These are phyloP conservation scores for Seladonia tumulorum DNA, from an alignment of 2,888 invertebrate genomes.

Conservation along the genomic window DNA sequence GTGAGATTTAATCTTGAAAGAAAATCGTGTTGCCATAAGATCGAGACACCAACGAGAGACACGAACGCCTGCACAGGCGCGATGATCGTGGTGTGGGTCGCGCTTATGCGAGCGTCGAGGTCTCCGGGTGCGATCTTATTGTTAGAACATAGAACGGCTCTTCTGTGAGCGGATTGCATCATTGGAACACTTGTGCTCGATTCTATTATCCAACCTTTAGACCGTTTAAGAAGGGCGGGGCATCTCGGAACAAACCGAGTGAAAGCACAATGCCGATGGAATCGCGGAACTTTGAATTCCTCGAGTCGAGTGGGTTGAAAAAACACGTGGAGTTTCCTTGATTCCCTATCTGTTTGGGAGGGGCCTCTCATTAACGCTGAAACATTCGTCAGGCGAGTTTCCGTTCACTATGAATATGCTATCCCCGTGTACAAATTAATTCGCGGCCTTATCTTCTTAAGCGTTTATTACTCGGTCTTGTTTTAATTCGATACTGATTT, in stretches of 20 bases:
- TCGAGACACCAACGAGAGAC: not conserved
- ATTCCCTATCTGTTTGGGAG: not conserved
- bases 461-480: too few species aligned
- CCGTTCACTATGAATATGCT: not conserved
- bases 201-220: constrained; percentile 52
- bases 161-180: constrained; percentile 24
- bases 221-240: constrained; percentile 44
- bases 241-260: constrained; percentile 30
- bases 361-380: not conserved
- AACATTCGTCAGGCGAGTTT: not conserved
- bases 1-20: too few species aligned
- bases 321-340: not conserved
- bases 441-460: too few species aligned
- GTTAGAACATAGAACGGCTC: not conserved
- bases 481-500: too few species aligned
- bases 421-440: not conserved
- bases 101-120: constrained; percentile 3
- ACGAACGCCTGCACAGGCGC: not conserved
- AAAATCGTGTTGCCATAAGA: not conserved
- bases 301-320: not conserved
- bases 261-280: constrained; percentile 51
- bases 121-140: constrained; percentile 9
- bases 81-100: not conserved
- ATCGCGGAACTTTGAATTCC: constrained; percentile 14
- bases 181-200: constrained; percentile 25